Evolutionary conservation across 2,797 vertebrate species (phyloP), one percentile per base, ranked within the genome.

Genomic region (Manis pentadactyla): DNA sequence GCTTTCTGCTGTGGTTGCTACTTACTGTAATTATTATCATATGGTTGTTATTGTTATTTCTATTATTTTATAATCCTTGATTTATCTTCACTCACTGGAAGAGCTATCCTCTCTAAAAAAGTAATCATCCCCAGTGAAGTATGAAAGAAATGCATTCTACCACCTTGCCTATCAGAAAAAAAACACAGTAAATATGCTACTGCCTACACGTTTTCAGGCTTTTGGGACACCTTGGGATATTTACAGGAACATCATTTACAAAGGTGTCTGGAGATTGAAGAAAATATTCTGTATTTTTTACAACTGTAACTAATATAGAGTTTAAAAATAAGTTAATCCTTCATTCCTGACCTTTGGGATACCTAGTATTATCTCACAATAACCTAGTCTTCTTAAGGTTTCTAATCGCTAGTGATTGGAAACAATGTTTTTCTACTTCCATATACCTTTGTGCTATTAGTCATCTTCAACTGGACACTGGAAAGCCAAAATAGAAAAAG

Each of bases 281-380:
- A 96, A 95, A 92, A 74, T 61, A 71, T 83, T 94, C 84, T 85
- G 11, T n/a, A 83, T 53, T 19, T 82, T 51, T 23, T 0, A n/a
- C 63, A 55, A 49, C 78, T 82, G 21, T 42, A 84, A 51, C 46
- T 77, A 84, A 81, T 17, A 9, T 69, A 39, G 17, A 63, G 6
- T 82, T 96, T 61, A 68, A 92, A 96, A 96, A 83, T 86, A 68
- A 93, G 39, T 69, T 90, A n/a, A 86, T 46, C 21, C n/a, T 84
- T 19, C 23, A 27, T 49, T 49, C 11, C 39, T 93, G 51, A 71
- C 27, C 57, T 63, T 93, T 57, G 57, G 13, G 49, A 90, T 27
- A 85, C 4, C 46, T 9, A 1, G 3, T 75, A 59, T 57, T 78
- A 81, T 77, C 18, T 46, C 69, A 71, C 53, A 92, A n/a, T 39